Percentiles rank a stretch among this genome's conserved stretches.
Conservation (phyloP, 30 jellyfish, hydroid and myxozoan genomes). For the Hydra vulgaris region DNA sequence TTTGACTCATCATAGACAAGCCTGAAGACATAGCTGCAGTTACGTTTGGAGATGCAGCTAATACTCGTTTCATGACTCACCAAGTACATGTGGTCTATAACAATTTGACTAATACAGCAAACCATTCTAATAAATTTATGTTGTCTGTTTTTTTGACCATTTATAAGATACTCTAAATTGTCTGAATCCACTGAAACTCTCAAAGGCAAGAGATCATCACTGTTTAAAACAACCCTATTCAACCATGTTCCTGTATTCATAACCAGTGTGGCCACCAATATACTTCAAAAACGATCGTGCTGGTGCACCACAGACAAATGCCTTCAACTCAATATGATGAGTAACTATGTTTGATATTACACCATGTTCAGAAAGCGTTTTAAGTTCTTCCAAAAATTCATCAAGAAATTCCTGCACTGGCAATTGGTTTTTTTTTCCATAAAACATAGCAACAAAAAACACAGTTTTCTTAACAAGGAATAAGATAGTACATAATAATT, state of each 20-base stretch:
- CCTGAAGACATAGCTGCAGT: no score
- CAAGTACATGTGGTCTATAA: not conserved
- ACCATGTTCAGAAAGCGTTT: not conserved
- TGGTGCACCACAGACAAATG: slow-evolving; percentile 24
- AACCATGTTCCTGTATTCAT: slow-evolving; percentile 12
- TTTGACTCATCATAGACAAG: no score
- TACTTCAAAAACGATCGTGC: slow-evolving; percentile 30
- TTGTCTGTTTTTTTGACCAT: not conserved
- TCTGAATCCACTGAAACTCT: not conserved
- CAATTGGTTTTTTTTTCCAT: not conserved
- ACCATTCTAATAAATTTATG: no score
- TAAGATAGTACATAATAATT: no score
- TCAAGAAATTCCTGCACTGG: not conserved
- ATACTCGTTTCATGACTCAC: no score
- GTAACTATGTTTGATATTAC: not conserved
- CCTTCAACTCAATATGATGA: not conserved
- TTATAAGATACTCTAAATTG: not conserved
- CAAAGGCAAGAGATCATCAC: not conserved
- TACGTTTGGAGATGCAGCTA: no score
- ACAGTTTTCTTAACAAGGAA: no score
- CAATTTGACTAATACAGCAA: not conserved
- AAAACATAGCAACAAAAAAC: no score
- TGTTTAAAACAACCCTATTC: not conserved
- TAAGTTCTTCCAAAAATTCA: not conserved
- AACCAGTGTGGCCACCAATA: slow-evolving; percentile 17